Conservation (phyloP, 2,888 invertebrate genomes). For the Lithophane semibrunnea region DNA sequence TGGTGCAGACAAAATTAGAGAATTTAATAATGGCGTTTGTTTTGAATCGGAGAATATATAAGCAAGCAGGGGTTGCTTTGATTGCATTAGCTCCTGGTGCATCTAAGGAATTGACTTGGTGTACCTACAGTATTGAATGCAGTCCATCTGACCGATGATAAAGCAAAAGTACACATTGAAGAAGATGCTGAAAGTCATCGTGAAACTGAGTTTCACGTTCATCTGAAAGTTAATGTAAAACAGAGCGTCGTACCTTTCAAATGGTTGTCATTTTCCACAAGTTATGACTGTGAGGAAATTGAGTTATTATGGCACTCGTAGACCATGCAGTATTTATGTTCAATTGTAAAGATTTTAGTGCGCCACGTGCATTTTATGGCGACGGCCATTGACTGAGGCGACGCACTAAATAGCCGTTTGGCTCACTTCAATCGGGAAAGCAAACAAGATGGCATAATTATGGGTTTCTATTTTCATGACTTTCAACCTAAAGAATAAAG, state of each 20-base stretch:
- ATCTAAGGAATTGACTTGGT: background rate
- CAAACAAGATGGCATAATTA: background rate
- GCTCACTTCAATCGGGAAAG: constrained; percentile 1
- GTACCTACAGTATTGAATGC: background rate
- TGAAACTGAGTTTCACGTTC: background rate
- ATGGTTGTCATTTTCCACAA: background rate
- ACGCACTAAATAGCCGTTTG: constrained; percentile 18
- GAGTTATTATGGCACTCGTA: constrained; percentile 16
- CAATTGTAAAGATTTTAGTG: constrained; percentile 36
- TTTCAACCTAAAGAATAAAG: background rate
- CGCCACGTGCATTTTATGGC: constrained; percentile 47
- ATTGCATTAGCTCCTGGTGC: background rate
- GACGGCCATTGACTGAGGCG: constrained; percentile 44
- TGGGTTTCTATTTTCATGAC: constrained; percentile 2
- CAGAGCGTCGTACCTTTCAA: background rate
- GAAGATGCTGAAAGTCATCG: background rate
- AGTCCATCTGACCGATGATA: background rate
- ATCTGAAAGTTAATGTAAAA: constrained; percentile 8
- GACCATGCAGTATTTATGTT: constrained; percentile 27
- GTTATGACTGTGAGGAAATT: background rate
- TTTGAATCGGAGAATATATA: background rate
- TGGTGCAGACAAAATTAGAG: background rate
- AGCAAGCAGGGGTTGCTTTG: background rate
- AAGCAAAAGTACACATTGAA: background rate
- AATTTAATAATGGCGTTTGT: background rate